These are phyloP conservation scores for Lagenorhynchus albirostris DNA, from an alignment of 2,113 vertebrate genomes.

Conservation along the genomic window DNA sequence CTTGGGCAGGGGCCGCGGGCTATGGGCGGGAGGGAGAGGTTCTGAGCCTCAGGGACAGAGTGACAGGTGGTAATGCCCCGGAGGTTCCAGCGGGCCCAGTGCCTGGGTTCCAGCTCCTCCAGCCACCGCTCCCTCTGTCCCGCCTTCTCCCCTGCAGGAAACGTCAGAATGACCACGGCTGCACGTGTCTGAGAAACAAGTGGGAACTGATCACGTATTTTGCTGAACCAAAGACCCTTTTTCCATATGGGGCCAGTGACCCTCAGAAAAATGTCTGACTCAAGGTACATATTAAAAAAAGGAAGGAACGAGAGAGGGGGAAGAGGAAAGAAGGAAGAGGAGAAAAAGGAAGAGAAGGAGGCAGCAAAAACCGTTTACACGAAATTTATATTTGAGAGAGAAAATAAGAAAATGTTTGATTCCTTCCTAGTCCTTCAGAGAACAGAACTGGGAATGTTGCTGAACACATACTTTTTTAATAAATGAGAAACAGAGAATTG, in stretches of 20 bases:
- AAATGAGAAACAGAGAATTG: neutral
- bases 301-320: no score
- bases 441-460: neutral
- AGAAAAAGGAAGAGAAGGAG: no score
- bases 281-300: neutral
- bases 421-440: neutral
- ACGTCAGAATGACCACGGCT: accelerated
- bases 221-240: neutral
- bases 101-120: accelerated
- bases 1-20: accelerated
- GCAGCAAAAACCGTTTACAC: neutral
- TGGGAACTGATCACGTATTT: accelerated
- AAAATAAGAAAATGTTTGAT: neutral
- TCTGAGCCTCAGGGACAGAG: neutral
- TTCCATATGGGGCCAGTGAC: neutral
- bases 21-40: accelerated
- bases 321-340: accelerated
- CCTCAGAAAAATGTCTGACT: neutral
- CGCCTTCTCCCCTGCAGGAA: accelerated
- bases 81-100: accelerated
- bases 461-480: neutral
- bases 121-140: neutral
- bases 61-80: no score
- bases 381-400: neutral
- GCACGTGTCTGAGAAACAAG: accelerated